Percentiles rank a stretch among this genome's conserved stretches.
phyloP scores from a whole-genome alignment of 2,888 invertebrate genomes.

The Harpalus rufipes region DNA sequence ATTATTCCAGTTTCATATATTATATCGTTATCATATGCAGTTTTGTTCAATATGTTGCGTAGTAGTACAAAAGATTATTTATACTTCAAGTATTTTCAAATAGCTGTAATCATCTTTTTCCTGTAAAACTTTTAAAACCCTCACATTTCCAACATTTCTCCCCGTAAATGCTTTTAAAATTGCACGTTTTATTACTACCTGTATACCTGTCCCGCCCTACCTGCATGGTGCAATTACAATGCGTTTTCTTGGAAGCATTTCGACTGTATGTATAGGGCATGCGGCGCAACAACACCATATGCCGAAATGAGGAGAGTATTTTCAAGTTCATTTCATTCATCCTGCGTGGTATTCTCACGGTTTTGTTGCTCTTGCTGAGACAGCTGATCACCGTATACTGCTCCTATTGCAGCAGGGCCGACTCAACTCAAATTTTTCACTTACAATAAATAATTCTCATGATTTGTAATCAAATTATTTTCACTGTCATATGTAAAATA shows the following conservation, averaged over 20 bases:
- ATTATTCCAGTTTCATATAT: no score
- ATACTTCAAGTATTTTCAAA: not conserved
- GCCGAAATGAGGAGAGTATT: not conserved
- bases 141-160: not conserved
- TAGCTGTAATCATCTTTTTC: not conserved
- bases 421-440: not conserved
- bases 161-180: constrained; percentile 1
- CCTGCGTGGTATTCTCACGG: constrained; percentile 31
- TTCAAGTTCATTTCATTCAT: constrained; percentile 47
- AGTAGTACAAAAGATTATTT: no score
- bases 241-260: constrained; percentile 18
- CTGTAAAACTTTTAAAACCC: not conserved
- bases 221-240: constrained; percentile 18
- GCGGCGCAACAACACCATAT: constrained; percentile 25
- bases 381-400: constrained; percentile 22
- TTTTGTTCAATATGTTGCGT: no score
- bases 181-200: constrained; percentile 27
- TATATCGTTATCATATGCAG: no score
- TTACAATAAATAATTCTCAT: not conserved
- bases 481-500: no score
- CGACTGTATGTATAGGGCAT: not conserved
- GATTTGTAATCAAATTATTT: no score
- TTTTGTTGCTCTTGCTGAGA: constrained; percentile 25
- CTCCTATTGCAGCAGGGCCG: constrained; percentile 9
- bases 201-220: not conserved